Evolutionary conservation across 2,888 invertebrate species (phyloP), one percentile per base, ranked within the genome.

Genomic region (Pseudeuparius sepicola): DNA sequence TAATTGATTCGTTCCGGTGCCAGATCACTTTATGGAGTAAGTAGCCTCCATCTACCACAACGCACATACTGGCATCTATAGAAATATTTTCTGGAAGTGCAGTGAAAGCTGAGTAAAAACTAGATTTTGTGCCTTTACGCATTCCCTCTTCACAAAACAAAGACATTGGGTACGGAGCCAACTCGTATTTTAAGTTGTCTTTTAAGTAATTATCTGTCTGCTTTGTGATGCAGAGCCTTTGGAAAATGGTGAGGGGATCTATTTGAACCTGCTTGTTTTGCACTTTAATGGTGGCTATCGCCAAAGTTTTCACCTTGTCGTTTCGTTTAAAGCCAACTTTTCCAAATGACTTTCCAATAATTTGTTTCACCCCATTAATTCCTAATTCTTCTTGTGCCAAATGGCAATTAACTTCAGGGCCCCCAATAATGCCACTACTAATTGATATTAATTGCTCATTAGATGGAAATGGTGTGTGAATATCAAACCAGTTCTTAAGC

Each of bases 181-280:
- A n/a, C n/a, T n/a, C n/a, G n/a, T n/a, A n/a, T n/a, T n/a, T n/a
- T n/a, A n/a, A n/a, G n/a, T n/a, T n/a, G n/a, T n/a, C n/a, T n/a
- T n/a, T n/a, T n/a, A n/a, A n/a, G n/a, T n/a, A n/a, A n/a, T n/a
- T n/a, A n/a, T n/a, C n/a, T n/a, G n/a, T n/a, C n/a, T n/a, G n/a
- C n/a, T n/a, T n/a, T n/a, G n/a, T n/a, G n/a, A n/a, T n/a, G n/a
- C n/a, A n/a, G n/a, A n/a, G n/a, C n/a, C n/a, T n/a, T n/a, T n/a
- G n/a, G n/a, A n/a, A n/a, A n/a, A n/a, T n/a, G 27, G 27, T 27
- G 4, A 10, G 27, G 13, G 13, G 27, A 13, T 27, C 12, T 27
- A 7, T 27, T 7, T 27, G 14, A 4, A 27, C 27, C 13, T 9
- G 27, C 13, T 27, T 27, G 13, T 27, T 9, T 27, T 9, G 4